Evolutionary conservation across 1,140 invertebrate species (phyloP).

Genomic region (Lethocerus indicus): DNA sequence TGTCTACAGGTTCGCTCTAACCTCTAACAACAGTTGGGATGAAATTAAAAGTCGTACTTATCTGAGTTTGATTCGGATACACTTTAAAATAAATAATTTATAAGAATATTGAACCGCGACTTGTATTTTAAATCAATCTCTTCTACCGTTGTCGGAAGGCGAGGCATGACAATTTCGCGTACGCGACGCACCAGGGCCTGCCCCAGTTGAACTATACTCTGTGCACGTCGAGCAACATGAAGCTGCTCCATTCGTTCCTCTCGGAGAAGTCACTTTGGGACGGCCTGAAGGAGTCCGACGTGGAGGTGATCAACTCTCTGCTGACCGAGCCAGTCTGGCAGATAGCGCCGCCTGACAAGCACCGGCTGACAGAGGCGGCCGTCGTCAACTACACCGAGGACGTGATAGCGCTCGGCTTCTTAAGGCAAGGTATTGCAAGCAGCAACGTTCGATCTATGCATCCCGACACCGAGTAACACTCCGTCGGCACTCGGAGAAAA

Average conservation of each 20-base stretch:
- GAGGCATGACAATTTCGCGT: constrained; percentile 57
- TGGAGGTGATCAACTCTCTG: constrained; percentile 50
- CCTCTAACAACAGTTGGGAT: too few species aligned
- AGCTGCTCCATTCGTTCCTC: constrained; percentile 49
- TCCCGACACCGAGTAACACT: too few species aligned
- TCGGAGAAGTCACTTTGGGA: constrained; percentile 63
- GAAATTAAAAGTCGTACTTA: too few species aligned
- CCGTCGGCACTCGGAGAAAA: too few species aligned
- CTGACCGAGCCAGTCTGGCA: constrained; percentile 71
- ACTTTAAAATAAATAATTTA: too few species aligned
- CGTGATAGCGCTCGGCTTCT: constrained; percentile 51
- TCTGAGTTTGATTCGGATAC: too few species aligned
- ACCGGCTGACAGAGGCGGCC: constrained; percentile 41
- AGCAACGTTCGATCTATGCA: too few species aligned
- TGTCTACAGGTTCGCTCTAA: constrained; percentile 21
- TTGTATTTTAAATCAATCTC: too few species aligned
- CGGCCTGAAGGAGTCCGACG: constrained; percentile 53
- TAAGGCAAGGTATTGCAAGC: constrained; percentile 59
- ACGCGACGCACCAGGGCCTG: constrained; percentile 41
- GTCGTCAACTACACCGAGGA: constrained; percentile 69
- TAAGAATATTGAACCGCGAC: too few species aligned
- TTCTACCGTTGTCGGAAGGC: too few species aligned
- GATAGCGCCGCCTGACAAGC: constrained; percentile 43
- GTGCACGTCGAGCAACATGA: constrained; percentile 63
- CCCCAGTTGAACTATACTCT: constrained; percentile 69